Conservation (phyloP, 2,888 invertebrate genomes). For the Neoitamus cyanurus region DNA sequence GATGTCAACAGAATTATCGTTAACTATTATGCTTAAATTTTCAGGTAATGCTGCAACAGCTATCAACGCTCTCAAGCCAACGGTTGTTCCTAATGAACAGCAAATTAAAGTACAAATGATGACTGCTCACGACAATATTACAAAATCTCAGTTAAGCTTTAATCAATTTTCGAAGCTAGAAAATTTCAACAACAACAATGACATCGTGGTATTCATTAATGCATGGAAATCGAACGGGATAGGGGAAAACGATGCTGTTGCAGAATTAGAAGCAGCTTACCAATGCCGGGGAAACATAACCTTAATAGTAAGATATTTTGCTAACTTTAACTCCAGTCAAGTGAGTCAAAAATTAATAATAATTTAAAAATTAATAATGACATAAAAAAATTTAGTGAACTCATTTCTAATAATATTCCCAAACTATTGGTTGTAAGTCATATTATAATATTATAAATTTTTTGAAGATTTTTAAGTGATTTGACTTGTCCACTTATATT, state of each 20-base stretch:
- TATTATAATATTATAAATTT: too few relatives aligned
- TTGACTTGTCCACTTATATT: too few relatives aligned
- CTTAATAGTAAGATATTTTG: slow-evolving; percentile 48
- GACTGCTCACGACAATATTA: background rate
- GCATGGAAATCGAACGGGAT: background rate
- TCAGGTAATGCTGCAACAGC: slow-evolving; percentile 1
- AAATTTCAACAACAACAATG: background rate
- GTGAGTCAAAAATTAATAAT: too few relatives aligned
- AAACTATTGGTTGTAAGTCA: background rate
- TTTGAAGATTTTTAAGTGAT: too few relatives aligned
- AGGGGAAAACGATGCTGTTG: background rate
- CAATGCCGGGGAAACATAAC: slow-evolving; percentile 46
- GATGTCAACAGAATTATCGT: background rate
- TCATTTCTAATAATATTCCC: background rate
- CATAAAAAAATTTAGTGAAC: too few relatives aligned
- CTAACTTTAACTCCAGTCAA: background rate
- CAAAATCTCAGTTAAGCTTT: background rate
- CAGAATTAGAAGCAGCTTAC: slow-evolving; percentile 36
- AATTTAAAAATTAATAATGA: too few relatives aligned
- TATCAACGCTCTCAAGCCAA: background rate
- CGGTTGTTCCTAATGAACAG: background rate
- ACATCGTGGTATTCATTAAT: background rate
- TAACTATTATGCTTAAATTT: background rate
- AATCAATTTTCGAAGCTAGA: background rate
- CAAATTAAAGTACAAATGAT: slow-evolving; percentile 9